phyloP scores from a whole-genome alignment of 2,113 vertebrate species.

The Vombatus ursinus region DNA sequence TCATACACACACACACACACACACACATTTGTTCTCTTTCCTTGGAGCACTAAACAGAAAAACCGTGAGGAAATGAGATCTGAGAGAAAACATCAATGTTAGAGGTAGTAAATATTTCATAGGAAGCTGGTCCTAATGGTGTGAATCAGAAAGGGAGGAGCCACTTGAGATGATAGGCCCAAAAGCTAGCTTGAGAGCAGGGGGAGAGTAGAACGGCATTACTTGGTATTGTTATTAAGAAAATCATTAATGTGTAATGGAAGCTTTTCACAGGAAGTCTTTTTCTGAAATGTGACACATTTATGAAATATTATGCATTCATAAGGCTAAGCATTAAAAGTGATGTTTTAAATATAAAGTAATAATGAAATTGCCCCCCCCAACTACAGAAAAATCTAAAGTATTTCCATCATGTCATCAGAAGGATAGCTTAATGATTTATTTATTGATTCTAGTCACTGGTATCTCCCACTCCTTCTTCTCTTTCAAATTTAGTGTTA shows the following conservation, averaged over 20 bases:
- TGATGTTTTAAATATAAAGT: constrained; percentile 27
- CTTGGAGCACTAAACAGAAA: background rate
- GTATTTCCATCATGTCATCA: background rate
- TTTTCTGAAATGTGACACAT: background rate
- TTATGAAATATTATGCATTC: constrained; percentile 30
- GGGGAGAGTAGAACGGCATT: rapidly evolving
- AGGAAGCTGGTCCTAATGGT: too few species aligned
- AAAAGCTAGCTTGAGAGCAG: background rate
- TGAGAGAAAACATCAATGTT: background rate
- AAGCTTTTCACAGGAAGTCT: constrained; percentile 19
- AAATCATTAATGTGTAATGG: background rate
- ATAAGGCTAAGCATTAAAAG: constrained; percentile 10
- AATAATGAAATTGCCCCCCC: background rate
- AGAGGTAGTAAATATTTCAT: background rate
- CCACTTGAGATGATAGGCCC: background rate
- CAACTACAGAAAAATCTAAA: background rate
- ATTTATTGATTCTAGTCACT: rapidly evolving
- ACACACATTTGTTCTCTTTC: too few species aligned
- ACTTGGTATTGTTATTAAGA: background rate
- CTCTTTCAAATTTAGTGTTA: background rate
- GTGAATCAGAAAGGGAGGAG: background rate
- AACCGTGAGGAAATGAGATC: background rate
- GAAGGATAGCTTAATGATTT: background rate
- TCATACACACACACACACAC: too few species aligned
- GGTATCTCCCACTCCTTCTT: background rate